Evolutionary conservation across 2,113 vertebrate species (phyloP).

Genomic region (Limnothrissa miodon): DNA sequence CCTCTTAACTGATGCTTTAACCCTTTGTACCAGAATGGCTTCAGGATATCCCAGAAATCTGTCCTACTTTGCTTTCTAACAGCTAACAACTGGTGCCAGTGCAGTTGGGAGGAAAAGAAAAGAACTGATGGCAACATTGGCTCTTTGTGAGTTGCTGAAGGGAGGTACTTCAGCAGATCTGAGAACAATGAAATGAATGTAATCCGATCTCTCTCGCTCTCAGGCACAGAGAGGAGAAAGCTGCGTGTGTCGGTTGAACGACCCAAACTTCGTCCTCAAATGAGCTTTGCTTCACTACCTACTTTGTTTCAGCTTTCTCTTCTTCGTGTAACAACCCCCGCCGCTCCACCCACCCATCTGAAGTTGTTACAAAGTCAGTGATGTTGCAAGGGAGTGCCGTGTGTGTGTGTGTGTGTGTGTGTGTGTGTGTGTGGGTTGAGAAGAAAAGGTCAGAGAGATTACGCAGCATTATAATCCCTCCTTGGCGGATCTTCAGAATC

Average conservation of each 20-base stretch:
- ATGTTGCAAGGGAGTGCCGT: neutral
- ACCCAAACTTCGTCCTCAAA: neutral
- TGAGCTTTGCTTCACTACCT: neutral
- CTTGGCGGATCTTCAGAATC: neutral
- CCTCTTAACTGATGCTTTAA: neutral
- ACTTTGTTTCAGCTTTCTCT: neutral
- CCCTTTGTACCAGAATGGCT: neutral
- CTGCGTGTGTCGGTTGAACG: neutral
- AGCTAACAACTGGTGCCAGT: neutral
- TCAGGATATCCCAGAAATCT: neutral
- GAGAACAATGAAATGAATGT: neutral
- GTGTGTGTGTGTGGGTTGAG: conserved; percentile 8
- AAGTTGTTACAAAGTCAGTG: neutral
- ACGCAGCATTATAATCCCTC: neutral
- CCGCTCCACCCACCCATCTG: neutral
- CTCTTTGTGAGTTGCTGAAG: conserved; percentile 6
- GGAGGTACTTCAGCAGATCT: neutral
- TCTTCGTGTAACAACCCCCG: neutral
- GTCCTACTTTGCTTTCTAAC: neutral
- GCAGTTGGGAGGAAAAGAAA: neutral
- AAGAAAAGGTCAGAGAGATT: conserved; percentile 6
- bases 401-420: too few relatives aligned
- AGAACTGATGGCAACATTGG: conserved; percentile 3
- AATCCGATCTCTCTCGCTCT: conserved; percentile 7
- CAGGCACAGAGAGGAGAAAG: neutral